Base-by-base conservation (phyloP, 1,140 invertebrate genomes). In the Drosophila orosa region DNA sequence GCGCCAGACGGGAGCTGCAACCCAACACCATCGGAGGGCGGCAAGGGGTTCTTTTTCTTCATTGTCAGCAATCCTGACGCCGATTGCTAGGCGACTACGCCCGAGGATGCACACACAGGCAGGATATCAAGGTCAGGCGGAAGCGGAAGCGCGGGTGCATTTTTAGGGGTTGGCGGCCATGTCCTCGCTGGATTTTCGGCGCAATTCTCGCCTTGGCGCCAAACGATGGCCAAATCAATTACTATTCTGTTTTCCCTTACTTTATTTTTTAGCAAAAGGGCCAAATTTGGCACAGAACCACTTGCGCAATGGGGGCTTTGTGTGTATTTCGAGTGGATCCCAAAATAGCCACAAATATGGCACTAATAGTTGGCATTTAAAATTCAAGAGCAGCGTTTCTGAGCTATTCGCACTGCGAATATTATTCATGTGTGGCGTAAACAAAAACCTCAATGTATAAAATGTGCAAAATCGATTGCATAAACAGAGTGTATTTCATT, bases 401-500 rank as follows among this genome's bases (percentile, higher is more conserved):
- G 33, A 29, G 25, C 31, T 15, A 48, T 50, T 63, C 33, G 33
- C 58, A 67, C 17, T 40, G 59, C 48, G 50, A 54, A 50, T 66
- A 57, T 69, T 31, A 24, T 55, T 56, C 13, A 8, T 31, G 25
- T 17, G 33, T 15, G 31, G 40, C 42, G 52, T 27, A 63, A 40
- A 68, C 54, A 68, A 77, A 86, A 71, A 27, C 45, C 59, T 39
- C 45, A n/a, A 48, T 24, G 4, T 35, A 69, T 89, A 60, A 83
- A 86, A 83, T 74, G 71, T 87, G 58, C 66, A 73, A 69, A 87
- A 87, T 89, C 83, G 79, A 86, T 89, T 63, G 82, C 65, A 75
- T 78, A 72, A 82, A 86, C 71, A 56, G 35, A 78, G 67, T 52
- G 54, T 40, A 71, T 86, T 83, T 86, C 65, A 86, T 72, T 66